Conservation (phyloP, 92 coral and sea anemone genomes). For the Epizoanthus ramosus region DNA sequence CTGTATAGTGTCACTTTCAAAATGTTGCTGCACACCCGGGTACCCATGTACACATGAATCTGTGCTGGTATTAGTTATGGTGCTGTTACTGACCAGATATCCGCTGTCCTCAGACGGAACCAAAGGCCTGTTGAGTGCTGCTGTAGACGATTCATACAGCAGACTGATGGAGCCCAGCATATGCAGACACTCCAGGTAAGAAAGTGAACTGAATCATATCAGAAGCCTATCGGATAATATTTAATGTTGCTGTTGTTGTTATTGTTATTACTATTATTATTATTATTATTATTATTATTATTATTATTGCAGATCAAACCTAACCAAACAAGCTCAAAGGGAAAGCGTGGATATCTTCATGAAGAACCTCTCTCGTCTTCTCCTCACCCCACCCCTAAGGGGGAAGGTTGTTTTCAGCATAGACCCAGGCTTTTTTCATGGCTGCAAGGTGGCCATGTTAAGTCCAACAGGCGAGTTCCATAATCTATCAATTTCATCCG, state of each 20-base stretch:
- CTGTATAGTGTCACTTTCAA: too few relatives aligned
- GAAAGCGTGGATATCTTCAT: constrained; percentile 77
- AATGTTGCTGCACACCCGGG: too few relatives aligned
- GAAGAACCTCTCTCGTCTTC: constrained; percentile 80
- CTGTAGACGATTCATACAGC: constrained; percentile 75
- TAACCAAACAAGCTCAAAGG: constrained; percentile 80
- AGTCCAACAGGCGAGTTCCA: constrained; percentile 61
- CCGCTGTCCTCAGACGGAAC: constrained; percentile 41
- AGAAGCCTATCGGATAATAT: neutral
- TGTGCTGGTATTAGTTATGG: too few relatives aligned
- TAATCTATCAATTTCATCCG: neutral
- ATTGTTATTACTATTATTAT: neutral
- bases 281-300: neutral
- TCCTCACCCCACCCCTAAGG: constrained; percentile 84
- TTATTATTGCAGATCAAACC: constrained; percentile 50
- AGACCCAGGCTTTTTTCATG: constrained; percentile 95
- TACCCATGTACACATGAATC: too few relatives aligned
- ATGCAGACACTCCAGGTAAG: constrained; percentile 78
- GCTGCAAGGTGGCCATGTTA: constrained; percentile 90
- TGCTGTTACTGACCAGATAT: too few relatives aligned
- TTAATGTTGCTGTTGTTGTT: too few relatives aligned
- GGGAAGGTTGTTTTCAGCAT: constrained; percentile 74
- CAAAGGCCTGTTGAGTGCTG: constrained; percentile 27
- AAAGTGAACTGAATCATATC: neutral
- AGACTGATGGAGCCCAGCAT: constrained; percentile 84